Evolutionary conservation across 1,140 invertebrate genomes (phyloP).

Genomic region (Dreissena polymorpha): DNA sequence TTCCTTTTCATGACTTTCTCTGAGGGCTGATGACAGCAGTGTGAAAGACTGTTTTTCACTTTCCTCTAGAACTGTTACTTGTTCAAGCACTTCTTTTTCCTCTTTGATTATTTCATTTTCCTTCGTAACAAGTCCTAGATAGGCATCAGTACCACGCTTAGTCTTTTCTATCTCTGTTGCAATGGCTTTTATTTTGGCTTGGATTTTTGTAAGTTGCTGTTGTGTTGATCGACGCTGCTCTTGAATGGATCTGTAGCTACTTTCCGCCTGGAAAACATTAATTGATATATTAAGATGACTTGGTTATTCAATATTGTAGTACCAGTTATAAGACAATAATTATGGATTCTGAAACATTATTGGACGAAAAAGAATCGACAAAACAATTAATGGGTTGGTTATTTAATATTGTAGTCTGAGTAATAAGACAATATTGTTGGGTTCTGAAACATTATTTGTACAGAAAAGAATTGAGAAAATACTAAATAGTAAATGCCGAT

Average conservation of each 20-base stretch:
- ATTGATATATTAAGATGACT: not conserved
- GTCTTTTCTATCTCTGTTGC: constrained; percentile 86
- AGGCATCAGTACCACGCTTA: constrained; percentile 85
- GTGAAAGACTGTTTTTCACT: constrained; percentile 85
- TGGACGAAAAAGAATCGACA: too few relatives aligned
- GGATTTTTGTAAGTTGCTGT: constrained; percentile 81
- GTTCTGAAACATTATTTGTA: too few relatives aligned
- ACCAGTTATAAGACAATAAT: not conserved
- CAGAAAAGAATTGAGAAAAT: too few relatives aligned
- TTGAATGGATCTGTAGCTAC: constrained; percentile 84
- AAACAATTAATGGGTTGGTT: too few relatives aligned
- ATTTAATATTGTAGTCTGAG: too few relatives aligned
- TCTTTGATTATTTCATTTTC: constrained; percentile 79
- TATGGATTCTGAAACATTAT: too few relatives aligned
- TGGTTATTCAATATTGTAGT: not conserved
- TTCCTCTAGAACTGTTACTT: constrained; percentile 78
- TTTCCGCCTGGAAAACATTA: constrained; percentile 81
- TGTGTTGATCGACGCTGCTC: constrained; percentile 83
- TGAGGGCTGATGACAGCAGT: constrained; percentile 84
- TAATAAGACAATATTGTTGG: too few relatives aligned
- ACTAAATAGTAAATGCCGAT: too few relatives aligned
- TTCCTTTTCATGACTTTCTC: constrained; percentile 88
- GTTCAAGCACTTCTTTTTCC: constrained; percentile 75
- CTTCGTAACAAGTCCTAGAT: constrained; percentile 82
- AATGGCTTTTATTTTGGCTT: constrained; percentile 84